These are phyloP conservation scores for Rhyzopertha dominica DNA, from an alignment of 1,140 invertebrate genomes.

Conservation along the genomic window DNA sequence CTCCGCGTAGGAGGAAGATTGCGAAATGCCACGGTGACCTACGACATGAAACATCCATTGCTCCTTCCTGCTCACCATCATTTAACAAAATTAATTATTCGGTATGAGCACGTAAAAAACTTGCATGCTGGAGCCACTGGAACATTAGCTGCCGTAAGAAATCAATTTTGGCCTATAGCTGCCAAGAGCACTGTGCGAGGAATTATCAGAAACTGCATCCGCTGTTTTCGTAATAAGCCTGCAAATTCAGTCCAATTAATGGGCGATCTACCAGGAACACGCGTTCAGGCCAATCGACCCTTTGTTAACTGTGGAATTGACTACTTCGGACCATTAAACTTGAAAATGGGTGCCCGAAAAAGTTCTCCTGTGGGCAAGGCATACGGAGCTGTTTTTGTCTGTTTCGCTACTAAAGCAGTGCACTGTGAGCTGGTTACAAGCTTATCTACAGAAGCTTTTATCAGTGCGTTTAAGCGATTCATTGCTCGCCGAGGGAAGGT, in stretches of 20 bases:
- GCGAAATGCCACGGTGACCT: slow-evolving; percentile 24
- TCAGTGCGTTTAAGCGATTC: slow-evolving; percentile 40
- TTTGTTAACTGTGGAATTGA: slow-evolving; percentile 37
- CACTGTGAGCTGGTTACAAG: slow-evolving; percentile 31
- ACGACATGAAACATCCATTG: slow-evolving; percentile 24
- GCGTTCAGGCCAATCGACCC: slow-evolving; percentile 26
- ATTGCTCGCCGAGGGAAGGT: slow-evolving; percentile 35
- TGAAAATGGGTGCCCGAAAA: slow-evolving; percentile 3
- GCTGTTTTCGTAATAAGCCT: slow-evolving; percentile 16
- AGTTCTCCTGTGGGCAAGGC: slow-evolving; percentile 24
- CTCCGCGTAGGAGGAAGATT: slow-evolving; percentile 33
- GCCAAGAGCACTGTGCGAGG: slow-evolving; percentile 10
- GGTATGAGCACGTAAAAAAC: slow-evolving; percentile 17
- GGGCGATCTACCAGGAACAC: slow-evolving; percentile 35
- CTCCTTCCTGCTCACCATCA: slow-evolving; percentile 19
- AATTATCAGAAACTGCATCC: slow-evolving; percentile 17
- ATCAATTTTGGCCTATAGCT: slow-evolving; percentile 18
- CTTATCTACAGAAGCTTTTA: slow-evolving; percentile 28
- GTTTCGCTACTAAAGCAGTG: slow-evolving; percentile 32
- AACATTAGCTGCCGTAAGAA: slow-evolving; percentile 12
- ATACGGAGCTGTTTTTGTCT: slow-evolving; percentile 42
- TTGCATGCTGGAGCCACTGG: slow-evolving; percentile 13
- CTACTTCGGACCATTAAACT: slow-evolving; percentile 36
- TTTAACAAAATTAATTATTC: no score
- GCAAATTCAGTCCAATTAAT: slow-evolving; percentile 28